Base-by-base conservation (phyloP, 1,140 invertebrate species). In the Euura saliciscinereae region DNA sequence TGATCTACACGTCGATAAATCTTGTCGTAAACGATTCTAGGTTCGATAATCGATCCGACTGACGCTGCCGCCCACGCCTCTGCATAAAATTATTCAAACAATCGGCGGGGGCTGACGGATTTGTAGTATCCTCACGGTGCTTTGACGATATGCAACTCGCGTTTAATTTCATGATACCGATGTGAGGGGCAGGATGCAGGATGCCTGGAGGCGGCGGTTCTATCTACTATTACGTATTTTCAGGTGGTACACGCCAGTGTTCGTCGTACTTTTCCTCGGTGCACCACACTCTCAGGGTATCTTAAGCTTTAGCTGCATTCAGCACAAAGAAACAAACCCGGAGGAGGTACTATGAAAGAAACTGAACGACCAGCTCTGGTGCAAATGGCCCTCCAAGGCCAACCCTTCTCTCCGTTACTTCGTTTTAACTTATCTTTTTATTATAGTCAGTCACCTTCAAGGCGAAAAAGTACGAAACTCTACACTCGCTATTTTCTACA, bases 381-480 rank as follows among this genome's bases (percentile, higher is more conserved):
- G 82, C 78, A 83, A 85, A 83, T 82, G 79, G 82, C 80, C 78
- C 78, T 79, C 78, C 84, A 85, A 85, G 82, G 82, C 79, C 80
- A 84, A 85, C 83, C 83, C 83, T 85, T 85, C 75, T 77, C 77
- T 64, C 73, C 74, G 64, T 66, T 65, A 45, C 70, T 78, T 76
- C 77, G 4, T 43, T n/a, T 46, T 44, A 45, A 42, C 82, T 82
- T 80, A 78, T 59, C 51, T 59, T 59, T 59, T 59, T 59, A 59
- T 8, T 59, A 59, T 71, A 73, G 74, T 70, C 74, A 72, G 76
- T 81, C 73, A 78, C 76, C 71, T 77, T 75, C 44, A 44, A 72
- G 45, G 10, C 45, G 64, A 13, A 43, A 13, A 69, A 28, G 44
- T 43, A 44, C 46, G 72, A 45, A 66, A 71, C 28, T 28, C 28